Evolutionary conservation across 2,113 vertebrate genomes (phyloP).

Genomic region (Cavia porcellus): DNA sequence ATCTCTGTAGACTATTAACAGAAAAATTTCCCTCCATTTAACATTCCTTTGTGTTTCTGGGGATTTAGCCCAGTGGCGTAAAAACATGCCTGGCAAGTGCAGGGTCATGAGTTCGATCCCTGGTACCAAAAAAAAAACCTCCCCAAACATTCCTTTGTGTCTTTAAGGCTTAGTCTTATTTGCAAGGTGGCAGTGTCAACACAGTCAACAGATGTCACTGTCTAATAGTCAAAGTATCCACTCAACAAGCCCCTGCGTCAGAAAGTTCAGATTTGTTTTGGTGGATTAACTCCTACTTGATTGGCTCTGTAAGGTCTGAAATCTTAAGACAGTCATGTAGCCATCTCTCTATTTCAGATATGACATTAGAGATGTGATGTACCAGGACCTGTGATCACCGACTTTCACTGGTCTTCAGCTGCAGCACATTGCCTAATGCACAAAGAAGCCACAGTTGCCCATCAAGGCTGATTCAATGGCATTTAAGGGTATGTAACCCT

Average conservation of each 20-base stretch:
- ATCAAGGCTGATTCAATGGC: slow-evolving; percentile 74
- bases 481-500: slow-evolving; percentile 70
- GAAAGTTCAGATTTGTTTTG: slow-evolving; percentile 23
- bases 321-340: background rate
- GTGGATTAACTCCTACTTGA: slow-evolving; percentile 38
- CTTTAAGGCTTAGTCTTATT: background rate
- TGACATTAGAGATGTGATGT: background rate
- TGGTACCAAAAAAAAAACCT: no score
- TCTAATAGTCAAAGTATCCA: background rate
- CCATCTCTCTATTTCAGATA: slow-evolving; percentile 60
- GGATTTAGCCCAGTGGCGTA: no score
- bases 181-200: background rate
- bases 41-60: background rate
- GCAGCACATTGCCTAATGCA: slow-evolving; percentile 72
- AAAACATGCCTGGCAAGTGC: no score
- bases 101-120: no score
- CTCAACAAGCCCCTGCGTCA: background rate
- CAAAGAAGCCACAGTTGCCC: slow-evolving; percentile 77
- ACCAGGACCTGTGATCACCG: background rate
- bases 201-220: slow-evolving; percentile 55
- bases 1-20: background rate
- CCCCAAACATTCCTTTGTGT: background rate
- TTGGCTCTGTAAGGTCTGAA: slow-evolving; percentile 11
- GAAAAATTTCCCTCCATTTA: background rate
- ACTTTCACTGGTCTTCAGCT: background rate